Evolutionary conservation across 2,113 vertebrate genomes (phyloP), one percentile per base, ranked within the genome.

Genomic region (Catharus bicknelli): DNA sequence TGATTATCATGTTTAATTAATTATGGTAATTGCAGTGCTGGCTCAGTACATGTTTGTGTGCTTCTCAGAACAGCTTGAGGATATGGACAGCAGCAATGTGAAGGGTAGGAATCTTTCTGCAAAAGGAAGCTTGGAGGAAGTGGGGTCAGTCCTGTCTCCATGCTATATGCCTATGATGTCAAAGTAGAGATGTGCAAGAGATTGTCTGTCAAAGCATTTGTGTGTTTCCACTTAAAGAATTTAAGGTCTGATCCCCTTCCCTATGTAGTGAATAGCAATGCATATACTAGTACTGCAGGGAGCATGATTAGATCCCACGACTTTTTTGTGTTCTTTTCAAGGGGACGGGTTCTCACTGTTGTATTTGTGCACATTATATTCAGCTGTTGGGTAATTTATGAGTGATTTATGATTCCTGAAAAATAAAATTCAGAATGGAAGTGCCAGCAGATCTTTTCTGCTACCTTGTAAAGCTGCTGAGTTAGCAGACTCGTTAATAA

Each of bases 1-100:
- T 89, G 63, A 82, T 88, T 66, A 50, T 32, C 26, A 21, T 83
- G 82, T 92, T 93, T 91, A 90, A 73, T 93, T 91, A 90, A 73
- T 38, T 38, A 38, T 90, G 74, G 16, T 85, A 89, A 88, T 83
- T 58, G 51, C 25, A 29, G 53, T 54, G 34, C 42, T 7, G 8
- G 48, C 36, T 90, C 43, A 55, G 51, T 62, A 43, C 9, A 4
- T 34, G 72, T 19, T 53, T 79, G 22, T 42, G 13, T 32, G 51
- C 63, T 58, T 79, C 47, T 73, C 32, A 16, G 5, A 90, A 23
- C 30, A 74, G 54, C 79, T 59, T 1, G 2, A 79, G 72, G 48
- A 69, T 86, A n/a, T 0, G 5, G 32, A 50, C 45, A 90, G 47
- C 62, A 69, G 18, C 43, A 43, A 21, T 51, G 10, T 47, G 40